Base-by-base conservation (phyloP, 2,113 vertebrate genomes). In the Spilogale gracilis region DNA sequence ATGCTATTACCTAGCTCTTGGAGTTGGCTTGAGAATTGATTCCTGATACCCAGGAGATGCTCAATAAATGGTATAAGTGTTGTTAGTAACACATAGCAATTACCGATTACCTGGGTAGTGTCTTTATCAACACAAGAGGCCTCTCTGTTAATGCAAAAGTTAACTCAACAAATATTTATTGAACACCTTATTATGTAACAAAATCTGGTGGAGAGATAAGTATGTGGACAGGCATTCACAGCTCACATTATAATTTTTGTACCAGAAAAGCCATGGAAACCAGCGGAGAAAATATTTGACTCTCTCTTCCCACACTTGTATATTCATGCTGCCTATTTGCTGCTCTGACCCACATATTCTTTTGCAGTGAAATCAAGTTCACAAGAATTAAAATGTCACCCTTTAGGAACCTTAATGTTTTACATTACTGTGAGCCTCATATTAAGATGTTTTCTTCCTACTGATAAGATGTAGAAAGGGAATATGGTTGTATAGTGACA, bases 291-390 rank as follows among this genome's bases (percentile, higher is more conserved):
- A 45, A 6, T 3, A 43, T 7, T 58, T 71, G 18, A 69, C 17
- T 83, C 54, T 80, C 18, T 83, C 89, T 85, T 56, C 50, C 50
- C 69, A 25, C 38, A 45, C 14, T 80, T 79, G 30, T 58, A 16
- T 56, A 50, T 89, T 89, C 30, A 4, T 9, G 79, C 48, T 32
- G 18, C 27, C 45, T 73, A 6, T 56, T 78, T 89, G 43, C 5
- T 30, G 38, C 21, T 71, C 54, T 67, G 43, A 82, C 9, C 8
- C 38, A 60, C 56, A 61, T 27, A 21, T 65, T 85, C 32, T 78
- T 94, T 93, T 58, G 69, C 25, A 82, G 27, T 91, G 81, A 96
- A 94, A 85, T 84, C 71, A 97, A 89, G 27, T 93, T 73, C 86
- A 48, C 71, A 60, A 80, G 56, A 86, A 96, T 61, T 91, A 84